Base-by-base conservation (phyloP, 2,113 vertebrate species). In the Albula glossodonta region DNA sequence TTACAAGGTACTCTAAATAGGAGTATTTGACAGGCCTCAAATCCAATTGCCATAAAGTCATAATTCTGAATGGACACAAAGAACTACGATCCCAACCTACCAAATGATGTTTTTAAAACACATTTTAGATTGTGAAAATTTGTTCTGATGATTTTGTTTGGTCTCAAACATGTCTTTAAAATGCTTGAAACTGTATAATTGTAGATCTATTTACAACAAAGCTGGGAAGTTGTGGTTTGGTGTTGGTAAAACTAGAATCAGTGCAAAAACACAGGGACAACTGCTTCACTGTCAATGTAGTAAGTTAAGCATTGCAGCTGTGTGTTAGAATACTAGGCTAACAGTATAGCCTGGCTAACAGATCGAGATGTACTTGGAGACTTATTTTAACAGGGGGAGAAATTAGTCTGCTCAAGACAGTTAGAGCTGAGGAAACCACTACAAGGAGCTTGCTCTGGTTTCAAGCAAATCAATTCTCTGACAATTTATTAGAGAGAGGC, bases 381-480 rank as follows among this genome's bases (percentile, higher is more conserved):
- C 63, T 13, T 84, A 31, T 1, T 56, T 78, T 49, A 77, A 84
- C 3, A 78, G 51, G 51, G 9, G 78, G 78, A 53, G 70, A 51
- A 70, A 7, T 52, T 19, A 56, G 77, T 3, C 15, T 50, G 49
- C 81, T 77, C 83, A 49, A 84, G 19, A 81, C 74, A 57, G 19
- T 82, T 51, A 52, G 1, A 7, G 63, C 60, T 63, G 60, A 51
- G 51, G 60, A 88, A 88, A 80, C 70, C 52, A 87, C 82, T 80
- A 49, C 51, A 66, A 63, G 85, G 53, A 89, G 83, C 85, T 85
- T 41, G 86, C 77, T 81, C 88, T 87, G 85, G 85, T 88, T 88
- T 83, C 74, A 81, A 81, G 87, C 87, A 74, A 89, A 85, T 83
- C 89, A 10, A 89, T 89, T 87, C 12, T 88, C 63, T 80, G 81